These are phyloP conservation scores for Otis tarda DNA, from an alignment of 2,113 vertebrate genomes.

Conservation along the genomic window DNA sequence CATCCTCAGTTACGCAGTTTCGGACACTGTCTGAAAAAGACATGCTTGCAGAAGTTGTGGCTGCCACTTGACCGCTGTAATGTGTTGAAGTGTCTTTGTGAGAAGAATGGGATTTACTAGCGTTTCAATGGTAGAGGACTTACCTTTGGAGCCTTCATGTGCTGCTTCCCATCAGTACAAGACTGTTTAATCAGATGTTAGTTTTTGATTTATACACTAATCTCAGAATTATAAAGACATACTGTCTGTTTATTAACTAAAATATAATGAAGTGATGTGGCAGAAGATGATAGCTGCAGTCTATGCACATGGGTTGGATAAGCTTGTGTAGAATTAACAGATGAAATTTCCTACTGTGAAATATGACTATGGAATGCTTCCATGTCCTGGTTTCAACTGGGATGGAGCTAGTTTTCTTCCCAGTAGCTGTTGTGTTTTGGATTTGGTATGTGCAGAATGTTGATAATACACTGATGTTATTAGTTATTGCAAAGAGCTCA, in stretches of 20 bases:
- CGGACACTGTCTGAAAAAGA: background rate
- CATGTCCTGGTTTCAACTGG: too few relatives aligned
- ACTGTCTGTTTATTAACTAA: background rate
- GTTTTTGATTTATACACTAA: background rate
- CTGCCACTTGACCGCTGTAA: background rate
- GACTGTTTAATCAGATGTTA: background rate
- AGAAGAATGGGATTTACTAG: background rate
- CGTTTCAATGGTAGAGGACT: background rate
- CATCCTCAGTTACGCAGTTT: background rate
- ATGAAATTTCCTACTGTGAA: background rate
- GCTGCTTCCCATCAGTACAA: background rate
- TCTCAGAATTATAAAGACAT: background rate
- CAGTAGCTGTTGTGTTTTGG: too few relatives aligned
- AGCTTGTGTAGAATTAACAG: background rate
- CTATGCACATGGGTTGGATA: background rate
- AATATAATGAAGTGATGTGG: background rate
- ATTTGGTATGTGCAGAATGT: too few relatives aligned
- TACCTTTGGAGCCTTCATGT: background rate
- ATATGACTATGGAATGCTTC: background rate
- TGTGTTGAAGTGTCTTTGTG: background rate
- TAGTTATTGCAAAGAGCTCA: too few relatives aligned
- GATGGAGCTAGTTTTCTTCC: too few relatives aligned
- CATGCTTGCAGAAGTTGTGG: background rate
- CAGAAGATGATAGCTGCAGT: background rate
- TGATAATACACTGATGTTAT: too few relatives aligned